Conservation (phyloP, 2,888 invertebrate species). For the Gandaritis pyraliata region DNA sequence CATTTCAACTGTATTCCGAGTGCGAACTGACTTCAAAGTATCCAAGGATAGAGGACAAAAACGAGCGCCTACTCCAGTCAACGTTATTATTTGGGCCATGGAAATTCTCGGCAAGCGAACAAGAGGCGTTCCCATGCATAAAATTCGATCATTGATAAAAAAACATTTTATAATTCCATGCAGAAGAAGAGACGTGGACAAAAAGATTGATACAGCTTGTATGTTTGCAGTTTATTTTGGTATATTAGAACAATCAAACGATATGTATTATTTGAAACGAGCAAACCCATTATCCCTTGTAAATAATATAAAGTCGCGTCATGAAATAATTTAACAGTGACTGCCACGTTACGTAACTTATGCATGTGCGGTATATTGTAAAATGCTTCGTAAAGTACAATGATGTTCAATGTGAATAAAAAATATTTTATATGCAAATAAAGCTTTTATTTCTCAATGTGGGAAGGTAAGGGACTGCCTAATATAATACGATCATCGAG, state of each 20-base stretch:
- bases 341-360: slow-evolving; percentile 1
- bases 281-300: slow-evolving; percentile 13
- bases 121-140: slow-evolving; percentile 53
- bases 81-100: slow-evolving; percentile 65
- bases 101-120: slow-evolving; percentile 51
- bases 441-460: slow-evolving; percentile 67
- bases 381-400: slow-evolving; percentile 16
- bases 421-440: slow-evolving; percentile 23
- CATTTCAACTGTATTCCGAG: slow-evolving; percentile 47
- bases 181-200: slow-evolving; percentile 52
- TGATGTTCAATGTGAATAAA: slow-evolving; percentile 24
- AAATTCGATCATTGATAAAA: slow-evolving; percentile 56
- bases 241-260: slow-evolving; percentile 51
- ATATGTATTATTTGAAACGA: slow-evolving; percentile 51
- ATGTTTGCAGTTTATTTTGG: slow-evolving; percentile 58
- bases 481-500: slow-evolving; percentile 21
- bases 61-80: slow-evolving; percentile 52
- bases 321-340: slow-evolving; percentile 10
- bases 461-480: slow-evolving; percentile 68
- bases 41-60: slow-evolving; percentile 46
- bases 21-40: slow-evolving; percentile 50
- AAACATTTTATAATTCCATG: slow-evolving; percentile 57
- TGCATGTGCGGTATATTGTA: not conserved
- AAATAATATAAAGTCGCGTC: slow-evolving; percentile 13
- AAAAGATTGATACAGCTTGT: slow-evolving; percentile 55